phyloP scores from a whole-genome alignment of 30 jellyfish, hydroid and myxozoan species.

The Hydractinia symbiolongicarpus region DNA sequence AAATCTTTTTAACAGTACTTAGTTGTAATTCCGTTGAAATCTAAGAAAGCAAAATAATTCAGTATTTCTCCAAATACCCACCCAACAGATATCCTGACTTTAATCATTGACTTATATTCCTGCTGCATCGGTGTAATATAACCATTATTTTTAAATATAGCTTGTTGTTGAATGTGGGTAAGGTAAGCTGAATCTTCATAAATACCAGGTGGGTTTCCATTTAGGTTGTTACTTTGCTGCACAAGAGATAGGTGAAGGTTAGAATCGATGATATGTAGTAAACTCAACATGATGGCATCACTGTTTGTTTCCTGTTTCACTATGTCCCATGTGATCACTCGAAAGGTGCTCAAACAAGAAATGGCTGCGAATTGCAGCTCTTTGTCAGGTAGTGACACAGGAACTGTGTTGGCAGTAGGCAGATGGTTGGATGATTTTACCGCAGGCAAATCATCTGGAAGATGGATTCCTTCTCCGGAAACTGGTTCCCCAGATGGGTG shows the following conservation, averaged over 20 bases:
- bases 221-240: constrained; percentile 33
- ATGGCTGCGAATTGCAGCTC: no score
- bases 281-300: no score
- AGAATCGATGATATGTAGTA: no score
- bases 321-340: no score
- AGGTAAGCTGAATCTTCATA: constrained; percentile 61
- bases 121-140: constrained; percentile 40
- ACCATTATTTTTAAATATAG: constrained; percentile 30
- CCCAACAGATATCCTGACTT: constrained; percentile 48
- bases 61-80: constrained; percentile 69
- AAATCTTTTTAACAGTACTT: constrained; percentile 51
- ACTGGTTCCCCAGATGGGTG: no score
- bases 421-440: no score
- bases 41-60: constrained; percentile 46
- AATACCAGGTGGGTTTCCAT: constrained; percentile 44
- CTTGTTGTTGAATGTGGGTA: constrained; percentile 40
- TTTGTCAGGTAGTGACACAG: no score
- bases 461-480: no score
- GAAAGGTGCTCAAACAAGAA: no score
- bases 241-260: constrained; percentile 4
- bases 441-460: no score
- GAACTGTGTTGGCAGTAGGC: no score
- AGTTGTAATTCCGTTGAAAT: constrained; percentile 44
- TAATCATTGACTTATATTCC: constrained; percentile 52
- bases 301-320: no score